Percentiles rank a stretch among this genome's conserved stretches.
phyloP scores from a whole-genome alignment of 2,888 invertebrate genomes.

The Macrosoma leucophasiata region DNA sequence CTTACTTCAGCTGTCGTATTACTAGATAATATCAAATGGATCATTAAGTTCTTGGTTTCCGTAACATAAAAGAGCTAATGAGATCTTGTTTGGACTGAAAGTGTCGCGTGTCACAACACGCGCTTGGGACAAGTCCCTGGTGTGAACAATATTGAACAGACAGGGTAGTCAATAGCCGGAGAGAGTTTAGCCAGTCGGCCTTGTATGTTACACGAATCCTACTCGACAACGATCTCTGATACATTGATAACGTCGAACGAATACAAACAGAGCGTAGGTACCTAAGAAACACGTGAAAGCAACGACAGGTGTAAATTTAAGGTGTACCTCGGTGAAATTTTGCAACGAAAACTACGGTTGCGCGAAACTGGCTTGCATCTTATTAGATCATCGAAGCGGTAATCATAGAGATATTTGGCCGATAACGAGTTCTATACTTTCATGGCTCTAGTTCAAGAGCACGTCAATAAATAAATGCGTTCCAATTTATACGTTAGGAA shows the following conservation, averaged over 20 bases:
- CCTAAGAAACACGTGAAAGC: slow-evolving; percentile 53
- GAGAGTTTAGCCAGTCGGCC: slow-evolving; percentile 49
- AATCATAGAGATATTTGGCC: slow-evolving; percentile 37
- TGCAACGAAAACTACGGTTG: slow-evolving; percentile 32
- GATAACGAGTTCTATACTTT: slow-evolving; percentile 38
- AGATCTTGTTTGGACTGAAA: slow-evolving; percentile 52
- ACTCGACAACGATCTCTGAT: slow-evolving; percentile 32
- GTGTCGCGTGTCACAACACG: slow-evolving; percentile 38
- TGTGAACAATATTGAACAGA: slow-evolving; percentile 49
- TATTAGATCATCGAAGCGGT: slow-evolving; percentile 35
- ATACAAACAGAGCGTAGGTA: slow-evolving; percentile 35
- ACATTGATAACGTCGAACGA: slow-evolving; percentile 48
- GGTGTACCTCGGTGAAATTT: slow-evolving; percentile 44
- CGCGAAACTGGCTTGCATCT: slow-evolving; percentile 22
- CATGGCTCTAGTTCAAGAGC: slow-evolving; percentile 59
- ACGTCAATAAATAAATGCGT: slow-evolving; percentile 41
- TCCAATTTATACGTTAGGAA: slow-evolving; percentile 37
- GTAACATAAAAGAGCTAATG: slow-evolving; percentile 53
- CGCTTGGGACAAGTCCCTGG: slow-evolving; percentile 29
- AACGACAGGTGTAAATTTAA: slow-evolving; percentile 51
- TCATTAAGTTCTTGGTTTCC: slow-evolving; percentile 41
- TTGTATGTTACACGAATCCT: slow-evolving; percentile 32
- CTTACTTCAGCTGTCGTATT: slow-evolving; percentile 33
- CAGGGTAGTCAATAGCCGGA: slow-evolving; percentile 43
- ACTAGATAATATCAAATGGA: too few species aligned